Base-by-base conservation (phyloP, 2,888 invertebrate species). In the Drosophila mettleri region DNA sequence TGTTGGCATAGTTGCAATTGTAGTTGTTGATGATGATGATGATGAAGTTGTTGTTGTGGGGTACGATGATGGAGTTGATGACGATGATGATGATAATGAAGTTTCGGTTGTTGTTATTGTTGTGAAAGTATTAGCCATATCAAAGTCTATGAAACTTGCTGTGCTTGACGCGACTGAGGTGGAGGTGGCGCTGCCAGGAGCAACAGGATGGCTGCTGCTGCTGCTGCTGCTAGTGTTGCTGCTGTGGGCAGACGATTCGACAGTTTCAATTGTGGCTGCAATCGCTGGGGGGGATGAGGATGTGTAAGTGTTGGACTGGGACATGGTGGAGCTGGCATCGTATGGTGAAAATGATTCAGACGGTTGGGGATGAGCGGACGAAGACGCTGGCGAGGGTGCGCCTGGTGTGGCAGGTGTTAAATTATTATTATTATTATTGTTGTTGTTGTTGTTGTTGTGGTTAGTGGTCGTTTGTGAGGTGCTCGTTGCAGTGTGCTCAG, bases 1-100 rank as follows among this genome's bases (percentile, higher is more conserved):
- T 54, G 74, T 74, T 74, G 79, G 55, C 68, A 74, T 72, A 62
- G 79, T 82, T 66, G 86, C 80, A 82, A 53, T 69, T 54, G 65
- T 64, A 51, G 65, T 59, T 59, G 51, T 12, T 18, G 52, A 20
- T 38, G 62, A 14, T 38, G 51, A 34, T 31, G 45, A 48, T 41
- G 60, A 43, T 43, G 51, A 34, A 27, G 45, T 45, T 41, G 60
- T 39, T 43, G 63, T 52, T 38, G 52, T 38, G 24, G 52, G 18
- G 5, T 24, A 46, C 38, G 48, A 9, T 9, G 73, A 36, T 36
- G 68, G 31, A 38, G 61, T 43, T 18, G 65, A 38, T 39, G 70
- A 58, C 54, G 61, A 46, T 51, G 63, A 24, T 36, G 59, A 38
- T 38, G 61, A 22, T 18, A 60, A 38, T 43, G 66, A 36, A 54